A percentile compares a stretch with the other conserved stretches of the same genome.
Conservation (phyloP, 35 echinoderm and acorn worm species). For the Hemicentrotus pulcherrimus region DNA sequence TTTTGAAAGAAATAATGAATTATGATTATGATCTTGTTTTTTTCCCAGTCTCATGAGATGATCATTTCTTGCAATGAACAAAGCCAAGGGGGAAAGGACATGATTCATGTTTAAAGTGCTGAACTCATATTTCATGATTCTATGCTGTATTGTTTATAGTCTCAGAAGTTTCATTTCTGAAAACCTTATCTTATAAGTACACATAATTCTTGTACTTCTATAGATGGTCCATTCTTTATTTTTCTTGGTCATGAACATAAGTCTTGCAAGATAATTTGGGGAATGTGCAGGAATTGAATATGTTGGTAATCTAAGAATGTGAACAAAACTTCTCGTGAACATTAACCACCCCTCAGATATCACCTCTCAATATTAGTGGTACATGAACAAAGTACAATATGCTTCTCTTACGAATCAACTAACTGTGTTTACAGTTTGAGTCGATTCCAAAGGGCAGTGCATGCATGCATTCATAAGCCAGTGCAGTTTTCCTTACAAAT, state of each 20-base stretch:
- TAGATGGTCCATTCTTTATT: not conserved
- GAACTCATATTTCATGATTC: not conserved
- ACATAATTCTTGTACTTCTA: not conserved
- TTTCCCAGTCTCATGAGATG: not conserved
- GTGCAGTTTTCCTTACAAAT: not conserved
- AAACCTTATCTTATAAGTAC: not conserved
- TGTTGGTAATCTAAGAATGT: too few relatives aligned
- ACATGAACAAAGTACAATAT: too few relatives aligned
- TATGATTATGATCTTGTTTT: not conserved
- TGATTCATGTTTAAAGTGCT: not conserved
- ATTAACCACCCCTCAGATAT: too few relatives aligned
- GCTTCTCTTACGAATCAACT: not conserved
- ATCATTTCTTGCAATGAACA: not conserved
- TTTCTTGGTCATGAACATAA: not conserved
- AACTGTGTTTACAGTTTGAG: not conserved
- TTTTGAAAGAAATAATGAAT: not conserved
- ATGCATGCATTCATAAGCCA: not conserved
- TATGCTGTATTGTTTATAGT: not conserved
- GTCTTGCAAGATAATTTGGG: not conserved
- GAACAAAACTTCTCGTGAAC: too few relatives aligned
- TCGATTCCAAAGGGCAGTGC: not conserved
- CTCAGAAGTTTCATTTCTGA: not conserved
- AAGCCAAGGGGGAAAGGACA: not conserved
- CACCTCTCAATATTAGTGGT: too few relatives aligned
- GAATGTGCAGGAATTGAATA: too few relatives aligned